phyloP scores from a whole-genome alignment of 2,113 vertebrate genomes.

The Strix uralensis region DNA sequence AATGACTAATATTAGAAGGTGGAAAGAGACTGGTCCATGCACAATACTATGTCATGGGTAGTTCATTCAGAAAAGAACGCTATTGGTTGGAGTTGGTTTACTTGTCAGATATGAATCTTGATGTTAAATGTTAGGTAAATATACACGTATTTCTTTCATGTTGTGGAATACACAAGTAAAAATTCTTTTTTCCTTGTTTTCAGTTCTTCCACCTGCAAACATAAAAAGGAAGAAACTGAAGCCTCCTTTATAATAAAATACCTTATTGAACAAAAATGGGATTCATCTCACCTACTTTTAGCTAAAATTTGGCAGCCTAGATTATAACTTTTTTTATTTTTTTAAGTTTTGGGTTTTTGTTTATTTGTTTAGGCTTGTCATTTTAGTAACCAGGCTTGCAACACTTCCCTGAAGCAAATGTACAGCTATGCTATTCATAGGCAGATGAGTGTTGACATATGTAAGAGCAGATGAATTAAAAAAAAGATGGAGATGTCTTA shows the following conservation, averaged over 20 bases:
- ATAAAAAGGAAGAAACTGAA: background rate
- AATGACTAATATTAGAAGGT: background rate
- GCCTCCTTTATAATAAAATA: background rate
- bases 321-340: background rate
- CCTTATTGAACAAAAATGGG: background rate
- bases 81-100: background rate
- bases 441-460: background rate
- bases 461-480: background rate
- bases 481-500: rapidly evolving
- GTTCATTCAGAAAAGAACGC: background rate
- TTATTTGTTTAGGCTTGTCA: background rate
- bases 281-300: background rate
- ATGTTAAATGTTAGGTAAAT: background rate
- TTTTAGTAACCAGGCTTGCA: background rate
- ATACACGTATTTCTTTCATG: background rate
- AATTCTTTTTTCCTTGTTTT: rapidly evolving
- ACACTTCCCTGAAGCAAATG: background rate
- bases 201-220: background rate
- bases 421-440: background rate
- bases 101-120: background rate
- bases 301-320: background rate
- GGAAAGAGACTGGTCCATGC: background rate
- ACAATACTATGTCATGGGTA: no score
- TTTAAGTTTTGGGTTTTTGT: background rate
- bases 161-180: background rate